phyloP scores from a whole-genome alignment of 2,113 vertebrate species.

The Oryzias celebensis region DNA sequence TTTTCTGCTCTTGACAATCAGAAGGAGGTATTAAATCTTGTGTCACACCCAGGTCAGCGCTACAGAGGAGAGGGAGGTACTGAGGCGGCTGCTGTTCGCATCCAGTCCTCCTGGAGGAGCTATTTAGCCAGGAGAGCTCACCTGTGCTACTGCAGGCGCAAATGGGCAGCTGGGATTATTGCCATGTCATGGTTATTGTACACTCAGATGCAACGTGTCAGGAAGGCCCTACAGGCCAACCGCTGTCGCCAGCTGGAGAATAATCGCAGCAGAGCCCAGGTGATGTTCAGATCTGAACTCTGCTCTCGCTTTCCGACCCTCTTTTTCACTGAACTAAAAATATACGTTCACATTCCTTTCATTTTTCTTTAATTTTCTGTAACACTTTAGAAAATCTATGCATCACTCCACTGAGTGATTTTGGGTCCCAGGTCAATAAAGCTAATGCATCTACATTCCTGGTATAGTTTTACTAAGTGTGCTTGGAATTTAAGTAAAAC shows the following conservation, averaged over 20 bases:
- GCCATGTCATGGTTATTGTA: constrained; percentile 75
- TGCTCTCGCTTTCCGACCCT: constrained; percentile 1
- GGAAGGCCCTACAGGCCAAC: constrained; percentile 76
- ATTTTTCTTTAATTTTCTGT: too few species aligned
- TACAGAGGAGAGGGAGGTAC: constrained; percentile 78
- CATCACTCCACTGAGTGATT: too few species aligned
- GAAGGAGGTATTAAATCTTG: constrained; percentile 57
- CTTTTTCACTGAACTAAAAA: background rate
- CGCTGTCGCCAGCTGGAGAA: constrained; percentile 85
- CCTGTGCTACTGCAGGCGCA: constrained; percentile 55
- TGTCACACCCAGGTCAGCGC: constrained; percentile 77
- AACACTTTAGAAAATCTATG: too few species aligned
- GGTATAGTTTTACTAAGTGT: too few species aligned
- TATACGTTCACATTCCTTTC: too few species aligned
- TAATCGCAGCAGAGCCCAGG: constrained; percentile 84
- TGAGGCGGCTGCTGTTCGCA: constrained; percentile 68
- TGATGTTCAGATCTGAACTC: constrained; percentile 54
- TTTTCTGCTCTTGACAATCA: constrained; percentile 79
- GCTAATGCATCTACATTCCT: too few species aligned
- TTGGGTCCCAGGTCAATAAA: too few species aligned
- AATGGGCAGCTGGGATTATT: constrained; percentile 82
- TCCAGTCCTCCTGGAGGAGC: constrained; percentile 81
- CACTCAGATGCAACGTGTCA: constrained; percentile 66
- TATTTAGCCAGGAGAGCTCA: constrained; percentile 63
- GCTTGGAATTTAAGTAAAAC: too few species aligned